phyloP scores from a whole-genome alignment of 2,113 vertebrate species.

The Ictalurus punctatus region DNA sequence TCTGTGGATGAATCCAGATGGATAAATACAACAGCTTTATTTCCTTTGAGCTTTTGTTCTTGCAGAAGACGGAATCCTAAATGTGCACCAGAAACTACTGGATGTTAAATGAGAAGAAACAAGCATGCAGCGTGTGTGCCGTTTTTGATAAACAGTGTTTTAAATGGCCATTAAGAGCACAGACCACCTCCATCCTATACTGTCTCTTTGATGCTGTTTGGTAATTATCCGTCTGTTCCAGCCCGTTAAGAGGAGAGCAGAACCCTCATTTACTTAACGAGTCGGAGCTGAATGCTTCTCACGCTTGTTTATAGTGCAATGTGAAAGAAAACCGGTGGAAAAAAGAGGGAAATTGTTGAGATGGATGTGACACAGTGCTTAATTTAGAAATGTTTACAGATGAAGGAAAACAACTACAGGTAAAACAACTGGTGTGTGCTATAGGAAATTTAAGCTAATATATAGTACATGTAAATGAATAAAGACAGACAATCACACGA shows the following conservation, averaged over 20 bases:
- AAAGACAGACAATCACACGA: not conserved
- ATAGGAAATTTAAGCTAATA: not conserved
- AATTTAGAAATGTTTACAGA: not conserved
- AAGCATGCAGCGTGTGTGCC: slow-evolving; percentile 38
- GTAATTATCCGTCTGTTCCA: slow-evolving; percentile 48
- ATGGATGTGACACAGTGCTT: not conserved
- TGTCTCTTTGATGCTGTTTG: slow-evolving; percentile 53
- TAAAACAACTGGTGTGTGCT: not conserved
- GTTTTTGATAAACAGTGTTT: slow-evolving; percentile 54
- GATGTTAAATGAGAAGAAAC: slow-evolving; percentile 47
- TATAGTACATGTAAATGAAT: not conserved
- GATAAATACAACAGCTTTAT: not conserved
- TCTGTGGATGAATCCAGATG: slow-evolving; percentile 12
- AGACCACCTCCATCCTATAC: slow-evolving; percentile 41
- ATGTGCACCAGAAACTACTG: slow-evolving; percentile 37
- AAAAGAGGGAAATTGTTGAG: not conserved
- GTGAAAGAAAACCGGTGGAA: slow-evolving; percentile 7
- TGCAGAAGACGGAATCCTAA: not conserved
- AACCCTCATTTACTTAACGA: slow-evolving; percentile 37
- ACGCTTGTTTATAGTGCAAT: slow-evolving; percentile 2
- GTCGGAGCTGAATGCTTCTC: slow-evolving; percentile 14
- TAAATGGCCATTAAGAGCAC: slow-evolving; percentile 55
- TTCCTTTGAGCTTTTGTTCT: slow-evolving; percentile 15
- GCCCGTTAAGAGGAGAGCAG: slow-evolving; percentile 17
- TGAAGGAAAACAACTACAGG: not conserved